Base-by-base conservation (phyloP, 2,888 invertebrate species). In the Melanophora roralis region DNA sequence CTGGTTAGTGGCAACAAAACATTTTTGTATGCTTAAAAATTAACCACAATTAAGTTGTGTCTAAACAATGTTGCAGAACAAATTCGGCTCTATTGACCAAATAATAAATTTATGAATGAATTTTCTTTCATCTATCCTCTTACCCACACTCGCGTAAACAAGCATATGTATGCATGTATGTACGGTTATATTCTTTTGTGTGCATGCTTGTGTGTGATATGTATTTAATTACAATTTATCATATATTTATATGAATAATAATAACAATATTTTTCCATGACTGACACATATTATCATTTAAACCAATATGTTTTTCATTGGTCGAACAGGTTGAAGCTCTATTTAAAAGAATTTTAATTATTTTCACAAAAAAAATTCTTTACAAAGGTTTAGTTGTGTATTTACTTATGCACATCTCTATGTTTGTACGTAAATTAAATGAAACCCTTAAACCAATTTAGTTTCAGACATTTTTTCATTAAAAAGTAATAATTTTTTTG, bases 101-200 rank as follows among this genome's bases (percentile, higher is more conserved):
- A 49, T 57, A 11, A 9, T 1, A 11, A 60, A 43, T 67, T 80
- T 76, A 80, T 80, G 75, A 75, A 80, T 80, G 75, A 80, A 76
- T 40, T 72, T 76, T 19, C 11, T 55, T 45, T 59, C 6, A 27
- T 27, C 47, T n/a, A n/a, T n/a, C 27, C 23, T 2, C 1, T 16
- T 11, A 43, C n/a, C 21, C 49, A 45, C 43, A 57, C 11, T 1
- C 40, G 7, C 34, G 11, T n/a, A 16, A 8, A 32, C 19, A 8
- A 9, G n/a, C 12, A 9, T 16, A 19, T 40, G 7, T 19, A 40
- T 60, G 36, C 43, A 68, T n/a, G n/a, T 14, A 43, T 38, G 19
- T 21, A 34, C 6, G 6, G 6, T 5, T 6, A 27, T 27, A 51
- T 51, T n/a, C n/a, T 14, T 5, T 16, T 32, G 16, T 43, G 12